Base-by-base conservation (phyloP, 92 coral and sea anemone genomes). In the Phymanthus crucifer region DNA sequence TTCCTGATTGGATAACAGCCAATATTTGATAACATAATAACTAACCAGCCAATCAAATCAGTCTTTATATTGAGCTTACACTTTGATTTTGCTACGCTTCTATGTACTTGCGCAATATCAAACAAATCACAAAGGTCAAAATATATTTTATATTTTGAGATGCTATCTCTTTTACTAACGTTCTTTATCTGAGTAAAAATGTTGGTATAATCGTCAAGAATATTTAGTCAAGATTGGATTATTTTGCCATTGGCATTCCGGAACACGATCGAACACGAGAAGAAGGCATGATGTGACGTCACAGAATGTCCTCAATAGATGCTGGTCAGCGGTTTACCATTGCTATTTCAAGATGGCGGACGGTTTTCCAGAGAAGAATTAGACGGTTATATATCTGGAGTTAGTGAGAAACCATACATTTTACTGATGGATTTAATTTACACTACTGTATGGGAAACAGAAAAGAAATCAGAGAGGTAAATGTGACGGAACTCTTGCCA, bases 401-500 rank as follows among this genome's bases (percentile, higher is more conserved):
- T 23, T 11, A 40, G 31, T 9, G 3, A 71, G 18, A 45, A 33
- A 48, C 32, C 19, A 2, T 16, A n/a, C n/a, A n/a, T 78, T 71
- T 72, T 52, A 27, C 64, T 33, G 12, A 92, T 92, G 97, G 97
- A 92, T 70, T 79, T 89, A 72, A 66, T 92, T 56, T 92, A 92
- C 78, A 87, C 80, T 77, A 78, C 81, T 17, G 89, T 89, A 11
- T 92, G 97, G 97, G 87, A 88, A 36, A 87, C 89, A 43, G 84
- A 57, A 19, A 92, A 84, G 79, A 93, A 90, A 16, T 26, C 87
- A 29, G 70, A 75, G 46, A 92, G 97, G 97, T 91, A 70, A 54
- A 57, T 48, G n/a, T n/a, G n/a, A n/a, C n/a, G 23, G 68, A 19
- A 27, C 1, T 75, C 1, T 43, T 43, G n/a, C n/a, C 64, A 54